Evolutionary conservation across 2,113 vertebrate genomes (phyloP), one percentile per base, ranked within the genome.

Genomic region (Phyllostomus hastatus): DNA sequence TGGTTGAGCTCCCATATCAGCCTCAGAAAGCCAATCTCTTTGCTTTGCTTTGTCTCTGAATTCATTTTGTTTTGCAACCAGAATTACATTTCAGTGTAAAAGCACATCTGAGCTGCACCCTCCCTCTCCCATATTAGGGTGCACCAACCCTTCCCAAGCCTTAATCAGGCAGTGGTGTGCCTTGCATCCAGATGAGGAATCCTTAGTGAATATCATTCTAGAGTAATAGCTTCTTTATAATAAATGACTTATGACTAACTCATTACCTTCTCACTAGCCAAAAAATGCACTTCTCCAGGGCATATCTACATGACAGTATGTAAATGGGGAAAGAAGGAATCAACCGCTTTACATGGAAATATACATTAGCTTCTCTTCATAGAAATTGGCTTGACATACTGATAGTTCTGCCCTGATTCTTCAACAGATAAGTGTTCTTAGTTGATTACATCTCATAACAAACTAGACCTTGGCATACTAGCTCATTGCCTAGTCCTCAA

Each of bases 201-300:
- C 31, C 50, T 61, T 24, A 28, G 48, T 70, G 78, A 92, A 8
- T 78, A 66, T 92, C 69, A 70, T 46, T 88, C 85, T 46, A 28
- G 11, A 64, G 24, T 67, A 84, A 94, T 35, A 59, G 48, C 59
- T 41, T 89, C 83, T 82, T 88, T 48, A 69, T 50, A 93, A 81
- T 46, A 90, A 72, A 72, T 81, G 88, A 85, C 64, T 90, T 97
- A 46, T n/a, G 67, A 88, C 76, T 81, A 86, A 95, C 66, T 59
- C 50, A 48, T 73, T 83, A 72, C 50, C 64, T 91, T 81, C 41
- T 94, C 90, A 91, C 69, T 64, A 86, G 66, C 82, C 95, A 72
- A 91, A 97, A 69, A 14, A 83, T 19, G 46, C 1, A 31, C 31
- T 90, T 93, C 90, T 95, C 75, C 79, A 52, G 91, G 73, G 90